phyloP scores from a whole-genome alignment of 2,888 invertebrate species.

The Muscina levida region DNA sequence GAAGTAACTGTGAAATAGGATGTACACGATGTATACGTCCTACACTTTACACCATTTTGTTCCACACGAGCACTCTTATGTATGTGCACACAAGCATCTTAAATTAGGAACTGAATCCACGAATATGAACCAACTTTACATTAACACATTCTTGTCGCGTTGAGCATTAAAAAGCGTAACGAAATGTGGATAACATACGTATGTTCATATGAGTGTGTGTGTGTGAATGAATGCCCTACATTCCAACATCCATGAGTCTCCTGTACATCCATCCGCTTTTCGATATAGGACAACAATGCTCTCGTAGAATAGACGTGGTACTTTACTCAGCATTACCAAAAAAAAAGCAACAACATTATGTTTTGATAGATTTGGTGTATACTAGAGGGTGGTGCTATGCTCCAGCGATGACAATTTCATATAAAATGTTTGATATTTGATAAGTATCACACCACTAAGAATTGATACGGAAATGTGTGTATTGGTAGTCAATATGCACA shows the following conservation, averaged over 20 bases:
- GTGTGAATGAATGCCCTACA: background rate
- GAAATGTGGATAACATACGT: constrained; percentile 25
- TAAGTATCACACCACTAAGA: constrained; percentile 17
- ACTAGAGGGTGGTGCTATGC: background rate
- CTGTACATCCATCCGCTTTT: too few relatives aligned
- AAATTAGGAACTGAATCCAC: constrained; percentile 18
- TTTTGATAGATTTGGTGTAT: background rate
- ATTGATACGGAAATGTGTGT: background rate
- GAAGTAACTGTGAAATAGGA: constrained; percentile 23
- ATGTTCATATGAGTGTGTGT: background rate
- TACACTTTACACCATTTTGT: background rate
- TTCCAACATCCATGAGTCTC: background rate
- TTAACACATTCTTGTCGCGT: constrained; percentile 47
- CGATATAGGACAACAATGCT: too few relatives aligned
- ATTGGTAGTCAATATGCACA: background rate
- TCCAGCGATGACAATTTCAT: constrained; percentile 20
- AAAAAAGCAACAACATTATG: background rate
- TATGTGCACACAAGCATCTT: background rate
- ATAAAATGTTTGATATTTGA: constrained; percentile 42
- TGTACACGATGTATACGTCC: background rate
- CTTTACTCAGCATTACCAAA: too few relatives aligned
- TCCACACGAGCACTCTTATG: background rate
- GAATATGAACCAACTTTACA: background rate
- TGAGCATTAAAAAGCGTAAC: constrained; percentile 30
- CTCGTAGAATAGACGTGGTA: too few relatives aligned